Conservation (phyloP, 2,113 vertebrate species). For the Neodon shergylaensis region DNA sequence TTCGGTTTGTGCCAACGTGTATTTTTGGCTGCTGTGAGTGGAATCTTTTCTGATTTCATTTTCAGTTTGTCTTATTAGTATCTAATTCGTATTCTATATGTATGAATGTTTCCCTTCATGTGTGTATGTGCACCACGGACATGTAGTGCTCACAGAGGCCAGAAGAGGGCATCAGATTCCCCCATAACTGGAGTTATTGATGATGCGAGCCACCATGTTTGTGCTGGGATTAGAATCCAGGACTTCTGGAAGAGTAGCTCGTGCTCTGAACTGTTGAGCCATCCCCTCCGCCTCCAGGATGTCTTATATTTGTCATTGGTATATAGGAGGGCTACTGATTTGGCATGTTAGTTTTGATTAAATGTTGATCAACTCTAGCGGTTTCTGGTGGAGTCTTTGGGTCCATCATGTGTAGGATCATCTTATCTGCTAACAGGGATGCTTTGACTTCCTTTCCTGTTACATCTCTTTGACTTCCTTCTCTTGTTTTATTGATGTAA, state of each 20-base stretch:
- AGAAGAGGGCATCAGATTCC: background rate
- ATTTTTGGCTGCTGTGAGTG: background rate
- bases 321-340: background rate
- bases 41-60: background rate
- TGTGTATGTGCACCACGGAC: background rate
- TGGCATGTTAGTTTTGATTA: background rate
- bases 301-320: background rate
- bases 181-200: background rate
- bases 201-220: background rate
- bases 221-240: background rate
- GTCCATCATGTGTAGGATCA: background rate
- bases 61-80: background rate
- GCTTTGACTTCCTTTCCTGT: background rate
- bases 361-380: background rate
- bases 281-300: background rate
- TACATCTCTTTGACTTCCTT: background rate
- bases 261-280: background rate
- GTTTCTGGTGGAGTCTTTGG: background rate
- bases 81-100: background rate
- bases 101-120: background rate
- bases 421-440: background rate
- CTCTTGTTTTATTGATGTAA: background rate
- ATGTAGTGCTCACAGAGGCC: background rate
- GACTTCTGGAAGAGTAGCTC: background rate
- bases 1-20: background rate